These are phyloP conservation scores for Boleophthalmus pectinirostris DNA, from an alignment of 2,113 vertebrate species.

Conservation along the genomic window DNA sequence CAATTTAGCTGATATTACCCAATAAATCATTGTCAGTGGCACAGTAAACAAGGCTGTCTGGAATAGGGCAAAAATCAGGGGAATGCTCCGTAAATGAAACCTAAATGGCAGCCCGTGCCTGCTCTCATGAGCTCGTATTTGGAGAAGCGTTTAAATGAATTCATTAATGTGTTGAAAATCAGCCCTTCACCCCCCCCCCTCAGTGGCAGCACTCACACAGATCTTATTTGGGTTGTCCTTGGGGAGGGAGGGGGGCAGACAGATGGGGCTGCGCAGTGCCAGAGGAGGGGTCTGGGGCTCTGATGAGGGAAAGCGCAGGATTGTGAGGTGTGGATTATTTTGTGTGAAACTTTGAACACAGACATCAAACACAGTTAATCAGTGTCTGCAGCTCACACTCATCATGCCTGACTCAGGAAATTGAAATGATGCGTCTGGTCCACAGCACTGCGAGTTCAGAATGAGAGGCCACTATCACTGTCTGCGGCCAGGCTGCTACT, in stretches of 20 bases:
- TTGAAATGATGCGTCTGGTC: conserved; percentile 24
- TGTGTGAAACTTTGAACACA: conserved; percentile 15
- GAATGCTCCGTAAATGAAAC: conserved; percentile 76
- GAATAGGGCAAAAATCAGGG: conserved; percentile 78
- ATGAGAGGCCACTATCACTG: conserved; percentile 99
- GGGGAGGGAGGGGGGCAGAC: conserved; percentile 72
- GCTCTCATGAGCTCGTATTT: conserved; percentile 75
- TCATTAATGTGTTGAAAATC: conserved; percentile 81
- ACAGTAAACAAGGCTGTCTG: conserved; percentile 79
- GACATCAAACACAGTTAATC: conserved; percentile 24
- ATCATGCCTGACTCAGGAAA: conserved; percentile 32
- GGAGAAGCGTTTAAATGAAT: conserved; percentile 80
- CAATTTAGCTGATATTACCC: conserved; percentile 80
- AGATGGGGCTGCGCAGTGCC: conserved; percentile 77
- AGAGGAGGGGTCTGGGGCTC: conserved; percentile 43
- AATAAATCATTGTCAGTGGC: conserved; percentile 80
- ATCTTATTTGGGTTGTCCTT: conserved; percentile 78
- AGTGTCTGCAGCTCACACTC: conserved; percentile 18
- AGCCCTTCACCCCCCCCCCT: conserved; percentile 56
- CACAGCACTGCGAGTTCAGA: conserved; percentile 96
- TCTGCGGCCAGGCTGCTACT: conserved; percentile 91
- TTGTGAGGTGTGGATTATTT: conserved; percentile 31
- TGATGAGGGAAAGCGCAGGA: conserved; percentile 22
- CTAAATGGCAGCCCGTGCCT: conserved; percentile 76
- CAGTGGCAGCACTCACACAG: conserved; percentile 60